Evolutionary conservation across 2,797 vertebrate genomes (phyloP).

Genomic region (Gorsachius magnificus): DNA sequence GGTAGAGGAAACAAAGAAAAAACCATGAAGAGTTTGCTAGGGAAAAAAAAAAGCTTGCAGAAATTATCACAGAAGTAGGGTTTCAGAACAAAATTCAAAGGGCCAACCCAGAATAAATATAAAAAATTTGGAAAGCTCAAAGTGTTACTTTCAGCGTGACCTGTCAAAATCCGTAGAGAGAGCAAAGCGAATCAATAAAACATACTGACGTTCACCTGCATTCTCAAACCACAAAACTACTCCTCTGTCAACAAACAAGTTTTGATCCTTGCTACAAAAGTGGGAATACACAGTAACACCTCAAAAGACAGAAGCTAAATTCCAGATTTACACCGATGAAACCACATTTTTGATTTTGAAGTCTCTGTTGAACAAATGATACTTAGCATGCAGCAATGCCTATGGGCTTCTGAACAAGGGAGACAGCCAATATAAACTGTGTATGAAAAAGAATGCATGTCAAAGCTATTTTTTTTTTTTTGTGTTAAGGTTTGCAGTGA

Average conservation of each 20-base stretch:
- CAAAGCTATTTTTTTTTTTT: not conserved
- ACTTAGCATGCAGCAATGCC: not conserved
- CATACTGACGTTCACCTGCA: not conserved
- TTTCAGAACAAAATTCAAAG: conserved; percentile 72
- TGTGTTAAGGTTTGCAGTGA: not conserved
- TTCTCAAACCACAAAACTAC: not conserved
- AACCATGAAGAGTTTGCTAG: conserved; percentile 55
- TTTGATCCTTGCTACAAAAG: not conserved
- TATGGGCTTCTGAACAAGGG: not conserved
- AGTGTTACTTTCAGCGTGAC: not conserved
- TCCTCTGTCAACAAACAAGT: not conserved
- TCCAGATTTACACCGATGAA: not conserved
- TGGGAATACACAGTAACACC: not conserved
- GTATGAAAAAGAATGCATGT: not conserved
- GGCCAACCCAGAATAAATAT: not conserved
- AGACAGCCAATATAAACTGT: not conserved
- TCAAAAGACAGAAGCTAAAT: not conserved
- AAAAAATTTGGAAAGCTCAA: not conserved
- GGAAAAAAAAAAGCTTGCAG: conserved; percentile 59
- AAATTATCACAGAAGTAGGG: conserved; percentile 62
- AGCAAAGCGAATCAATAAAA: not conserved
- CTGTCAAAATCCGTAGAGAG: not conserved
- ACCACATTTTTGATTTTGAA: not conserved
- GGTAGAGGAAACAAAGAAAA: conserved; percentile 42
- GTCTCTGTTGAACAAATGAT: not conserved